Evolutionary conservation across 64 coral and sea anemone genomes (phyloP).

Genomic region (Platygyra sinensis): DNA sequence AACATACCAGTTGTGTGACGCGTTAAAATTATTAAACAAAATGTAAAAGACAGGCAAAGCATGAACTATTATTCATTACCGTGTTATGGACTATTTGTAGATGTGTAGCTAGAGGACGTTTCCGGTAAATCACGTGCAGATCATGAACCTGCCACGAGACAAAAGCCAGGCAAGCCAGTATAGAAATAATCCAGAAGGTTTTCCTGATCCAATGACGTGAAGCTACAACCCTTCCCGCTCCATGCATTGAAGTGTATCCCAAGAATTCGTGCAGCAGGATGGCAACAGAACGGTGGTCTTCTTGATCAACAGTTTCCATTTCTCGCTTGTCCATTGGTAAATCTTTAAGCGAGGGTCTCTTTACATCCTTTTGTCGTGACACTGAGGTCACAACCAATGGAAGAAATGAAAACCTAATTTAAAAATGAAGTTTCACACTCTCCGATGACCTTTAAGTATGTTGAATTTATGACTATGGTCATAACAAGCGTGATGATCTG

Average conservation of each 20-base stretch:
- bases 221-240: neutral
- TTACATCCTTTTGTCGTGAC: no score
- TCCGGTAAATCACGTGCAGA: neutral
- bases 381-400: no score
- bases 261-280: neutral
- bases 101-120: neutral
- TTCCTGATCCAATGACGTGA: neutral
- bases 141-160: neutral
- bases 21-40: no score
- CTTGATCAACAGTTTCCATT: neutral
- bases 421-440: no score
- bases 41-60: no score
- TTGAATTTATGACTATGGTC: no score
- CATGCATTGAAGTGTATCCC: neutral
- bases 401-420: no score
- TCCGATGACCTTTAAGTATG: no score
- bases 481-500: no score
- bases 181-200: neutral
- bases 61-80: neutral
- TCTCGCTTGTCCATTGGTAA: neutral
- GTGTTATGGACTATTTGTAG: neutral
- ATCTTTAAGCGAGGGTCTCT: no score
- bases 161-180: neutral
- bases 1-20: no score
- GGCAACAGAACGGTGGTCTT: neutral